Conservation (phyloP, 2,797 vertebrate genomes). For the Pseudotriccus pelzelni region DNA sequence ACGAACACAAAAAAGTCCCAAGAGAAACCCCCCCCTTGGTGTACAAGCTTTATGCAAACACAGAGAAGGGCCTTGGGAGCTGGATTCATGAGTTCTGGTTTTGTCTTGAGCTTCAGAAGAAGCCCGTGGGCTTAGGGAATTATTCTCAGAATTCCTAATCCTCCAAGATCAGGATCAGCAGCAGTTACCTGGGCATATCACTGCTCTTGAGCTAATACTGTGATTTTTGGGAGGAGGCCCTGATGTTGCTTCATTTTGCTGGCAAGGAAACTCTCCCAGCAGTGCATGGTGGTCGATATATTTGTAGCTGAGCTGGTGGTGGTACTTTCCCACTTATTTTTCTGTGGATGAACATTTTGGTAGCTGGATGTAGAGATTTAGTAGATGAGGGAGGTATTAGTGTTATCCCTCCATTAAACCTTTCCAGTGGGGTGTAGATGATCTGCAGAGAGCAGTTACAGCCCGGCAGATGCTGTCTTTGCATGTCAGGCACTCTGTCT, state of each 20-base stretch:
- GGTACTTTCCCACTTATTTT: background rate
- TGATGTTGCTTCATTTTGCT: background rate
- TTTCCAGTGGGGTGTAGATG: background rate
- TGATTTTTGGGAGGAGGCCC: background rate
- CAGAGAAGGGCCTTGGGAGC: background rate
- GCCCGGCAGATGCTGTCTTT: background rate
- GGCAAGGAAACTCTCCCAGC: background rate
- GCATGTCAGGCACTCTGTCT: background rate
- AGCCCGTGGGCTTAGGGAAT: background rate
- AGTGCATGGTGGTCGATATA: rapidly evolving
- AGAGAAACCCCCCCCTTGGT: background rate
- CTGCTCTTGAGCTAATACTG: background rate
- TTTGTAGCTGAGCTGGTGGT: background rate
- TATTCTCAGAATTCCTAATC: background rate
- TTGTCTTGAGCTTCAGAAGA: background rate
- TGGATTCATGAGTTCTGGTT: background rate
- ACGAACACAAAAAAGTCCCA: background rate
- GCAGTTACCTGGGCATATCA: background rate
- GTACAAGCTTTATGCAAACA: background rate
- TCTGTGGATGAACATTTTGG: background rate
- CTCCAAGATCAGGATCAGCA: background rate
- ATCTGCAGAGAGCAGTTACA: background rate
- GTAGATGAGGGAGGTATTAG: background rate
- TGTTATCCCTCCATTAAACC: background rate
- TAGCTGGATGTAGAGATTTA: background rate